Conservation (phyloP, 1,140 invertebrate genomes). For the Ericerus pela region DNA sequence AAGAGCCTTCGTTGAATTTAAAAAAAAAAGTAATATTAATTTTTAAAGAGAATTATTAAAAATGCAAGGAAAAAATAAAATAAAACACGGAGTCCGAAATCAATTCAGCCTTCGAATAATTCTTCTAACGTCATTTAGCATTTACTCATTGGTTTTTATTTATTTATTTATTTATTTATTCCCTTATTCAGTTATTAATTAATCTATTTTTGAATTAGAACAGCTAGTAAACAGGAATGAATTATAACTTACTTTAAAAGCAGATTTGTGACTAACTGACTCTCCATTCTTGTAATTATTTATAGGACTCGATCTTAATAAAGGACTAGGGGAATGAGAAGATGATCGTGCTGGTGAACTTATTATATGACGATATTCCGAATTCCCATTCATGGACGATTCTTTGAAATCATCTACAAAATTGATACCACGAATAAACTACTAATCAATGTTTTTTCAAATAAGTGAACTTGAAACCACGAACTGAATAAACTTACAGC, state of each 20-base stretch:
- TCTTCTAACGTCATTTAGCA: no score
- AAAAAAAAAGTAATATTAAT: no score
- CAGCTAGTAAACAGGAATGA: no score
- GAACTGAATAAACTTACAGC: neutral
- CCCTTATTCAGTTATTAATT: no score
- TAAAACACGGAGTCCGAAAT: no score
- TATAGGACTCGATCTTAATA: neutral
- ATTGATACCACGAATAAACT: neutral
- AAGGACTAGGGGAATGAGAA: constrained; percentile 1
- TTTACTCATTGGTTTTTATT: neutral
- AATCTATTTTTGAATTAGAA: no score
- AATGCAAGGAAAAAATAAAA: no score
- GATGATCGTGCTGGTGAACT: neutral
- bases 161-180: neutral
- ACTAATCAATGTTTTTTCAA: neutral
- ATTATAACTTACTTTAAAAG: neutral
- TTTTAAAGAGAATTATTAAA: no score
- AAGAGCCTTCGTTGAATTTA: no score
- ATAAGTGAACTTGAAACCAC: no score
- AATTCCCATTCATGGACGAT: constrained; percentile 5
- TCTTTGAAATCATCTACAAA: constrained; percentile 1
- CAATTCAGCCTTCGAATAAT: no score
- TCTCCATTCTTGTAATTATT: neutral
- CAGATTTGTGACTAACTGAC: neutral
- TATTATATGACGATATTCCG: neutral